Evolutionary conservation across 2,888 invertebrate species (phyloP), one percentile per base, ranked within the genome.

Genomic region (Lordiphosa andalusiaca): DNA sequence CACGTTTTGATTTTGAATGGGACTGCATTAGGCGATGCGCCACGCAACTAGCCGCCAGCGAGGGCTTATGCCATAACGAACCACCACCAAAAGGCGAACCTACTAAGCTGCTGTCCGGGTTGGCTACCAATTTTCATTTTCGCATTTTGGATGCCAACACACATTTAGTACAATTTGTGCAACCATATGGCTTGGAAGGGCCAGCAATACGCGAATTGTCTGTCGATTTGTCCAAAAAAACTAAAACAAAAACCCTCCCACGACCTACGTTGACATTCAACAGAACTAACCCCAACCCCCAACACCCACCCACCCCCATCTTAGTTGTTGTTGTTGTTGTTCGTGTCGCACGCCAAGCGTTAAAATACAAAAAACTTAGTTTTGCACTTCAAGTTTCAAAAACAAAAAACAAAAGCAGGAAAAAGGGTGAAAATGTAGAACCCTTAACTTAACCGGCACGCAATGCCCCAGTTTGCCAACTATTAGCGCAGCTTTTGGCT

Each of bases 1-100:
- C 84, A 84, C 77, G 78, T 78, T 77, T 77, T 84, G 77, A 84
- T 77, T 77, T 77, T 84, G 77, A 84, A 77, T 77, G 66, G 82
- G 58, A 84, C 71, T 71, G 80, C 73, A 78, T 77, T 78, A 78
- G 82, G 49, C 23, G 10, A 4, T 35, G 35, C 30, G 30, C 30
- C 30, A 9, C 41, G 21, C 6, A 6, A 39, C 4, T 25, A 37
- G 21, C 30, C 48, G 21, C 30, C 48, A 6, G 6, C 23, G 37
- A 62, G 40, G 71, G 77, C 78, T 77, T 82, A 77, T 76, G 74
- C 48, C 74, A 72, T 74, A 71, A 78, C 72, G 67, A 72, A 73
- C 56, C 62, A 50, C 35, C 49, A 56, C 44, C 55, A 47, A 48
- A 40, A 49, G 38, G 23, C 16, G 39, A 49, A 39, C 30, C 54